These are phyloP conservation scores for Eupithecia vulgata DNA, from an alignment of 2,888 invertebrate species.

Conservation along the genomic window DNA sequence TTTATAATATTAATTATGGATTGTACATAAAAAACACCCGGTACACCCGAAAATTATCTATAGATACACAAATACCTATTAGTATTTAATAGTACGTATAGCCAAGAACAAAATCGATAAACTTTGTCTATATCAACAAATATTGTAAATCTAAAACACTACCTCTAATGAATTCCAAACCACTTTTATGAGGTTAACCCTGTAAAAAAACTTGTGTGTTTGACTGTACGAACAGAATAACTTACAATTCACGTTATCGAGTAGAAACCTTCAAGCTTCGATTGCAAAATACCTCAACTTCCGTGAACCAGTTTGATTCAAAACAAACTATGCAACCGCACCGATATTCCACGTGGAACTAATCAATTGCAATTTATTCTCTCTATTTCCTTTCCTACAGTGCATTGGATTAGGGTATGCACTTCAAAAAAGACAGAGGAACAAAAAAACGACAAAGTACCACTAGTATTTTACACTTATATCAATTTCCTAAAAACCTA, in stretches of 20 bases:
- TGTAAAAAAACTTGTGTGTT: not conserved
- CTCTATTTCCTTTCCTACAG: not conserved
- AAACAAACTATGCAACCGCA: not conserved
- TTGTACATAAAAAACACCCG: too few relatives aligned
- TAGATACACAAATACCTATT: too few relatives aligned
- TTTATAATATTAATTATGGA: too few relatives aligned
- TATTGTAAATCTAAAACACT: not conserved
- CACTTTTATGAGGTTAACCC: not conserved
- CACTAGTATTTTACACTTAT: too few relatives aligned
- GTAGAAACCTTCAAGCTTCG: not conserved
- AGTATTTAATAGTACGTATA: not conserved
- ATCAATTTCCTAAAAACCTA: too few relatives aligned
- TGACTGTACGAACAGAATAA: not conserved
- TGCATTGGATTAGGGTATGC: not conserved
- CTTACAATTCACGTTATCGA: not conserved
- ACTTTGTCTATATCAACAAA: too few relatives aligned
- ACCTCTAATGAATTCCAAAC: not conserved
- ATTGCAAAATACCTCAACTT: not conserved
- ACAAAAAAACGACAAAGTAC: too few relatives aligned
- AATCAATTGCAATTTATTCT: not conserved
- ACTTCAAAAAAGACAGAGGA: too few relatives aligned
- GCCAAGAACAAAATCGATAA: too few relatives aligned
- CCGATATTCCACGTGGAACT: not conserved
- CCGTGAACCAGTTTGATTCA: not conserved
- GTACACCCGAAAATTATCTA: too few relatives aligned